phyloP scores from a whole-genome alignment of 2,888 invertebrate species.

The Napeogenes sylphis region DNA sequence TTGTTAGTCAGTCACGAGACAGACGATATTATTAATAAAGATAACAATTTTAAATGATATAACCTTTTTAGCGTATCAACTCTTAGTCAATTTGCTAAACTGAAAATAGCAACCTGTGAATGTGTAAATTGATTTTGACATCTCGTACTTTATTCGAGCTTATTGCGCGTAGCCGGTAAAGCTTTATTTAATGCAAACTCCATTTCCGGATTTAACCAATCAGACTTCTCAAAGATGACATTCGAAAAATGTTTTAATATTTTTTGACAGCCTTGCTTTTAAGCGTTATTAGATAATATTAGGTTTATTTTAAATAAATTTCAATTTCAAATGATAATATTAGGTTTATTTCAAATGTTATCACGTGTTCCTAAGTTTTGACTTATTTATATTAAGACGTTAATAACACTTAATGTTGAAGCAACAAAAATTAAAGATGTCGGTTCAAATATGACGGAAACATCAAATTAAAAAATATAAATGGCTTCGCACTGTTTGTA shows the following conservation, averaged over 20 bases:
- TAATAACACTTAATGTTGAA: too few species aligned
- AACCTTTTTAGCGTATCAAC: background rate
- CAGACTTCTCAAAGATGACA: conserved; percentile 30
- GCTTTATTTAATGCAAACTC: conserved; percentile 59
- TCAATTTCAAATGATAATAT: background rate
- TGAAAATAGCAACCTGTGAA: conserved; percentile 69
- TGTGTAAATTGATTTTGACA: conserved; percentile 72
- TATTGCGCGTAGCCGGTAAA: conserved; percentile 41
- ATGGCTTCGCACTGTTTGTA: too few species aligned
- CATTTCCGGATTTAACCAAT: conserved; percentile 51
- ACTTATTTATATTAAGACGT: too few species aligned
- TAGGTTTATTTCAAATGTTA: too few species aligned
- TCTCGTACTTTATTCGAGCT: conserved; percentile 54
- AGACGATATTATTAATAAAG: background rate
- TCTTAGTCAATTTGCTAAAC: conserved; percentile 46
- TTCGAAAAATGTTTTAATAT: conserved; percentile 29
- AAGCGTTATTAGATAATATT: background rate
- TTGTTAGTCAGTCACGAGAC: too few species aligned
- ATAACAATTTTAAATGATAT: background rate
- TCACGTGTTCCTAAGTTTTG: too few species aligned
- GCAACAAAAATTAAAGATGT: too few species aligned
- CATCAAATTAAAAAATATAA: too few species aligned
- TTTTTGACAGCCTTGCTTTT: conserved; percentile 11
- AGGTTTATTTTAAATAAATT: too few species aligned
- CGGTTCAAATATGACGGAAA: too few species aligned